Evolutionary conservation across 2,797 vertebrate species (phyloP), one percentile per base, ranked within the genome.

Genomic region (Stomatorhinus walkeri): DNA sequence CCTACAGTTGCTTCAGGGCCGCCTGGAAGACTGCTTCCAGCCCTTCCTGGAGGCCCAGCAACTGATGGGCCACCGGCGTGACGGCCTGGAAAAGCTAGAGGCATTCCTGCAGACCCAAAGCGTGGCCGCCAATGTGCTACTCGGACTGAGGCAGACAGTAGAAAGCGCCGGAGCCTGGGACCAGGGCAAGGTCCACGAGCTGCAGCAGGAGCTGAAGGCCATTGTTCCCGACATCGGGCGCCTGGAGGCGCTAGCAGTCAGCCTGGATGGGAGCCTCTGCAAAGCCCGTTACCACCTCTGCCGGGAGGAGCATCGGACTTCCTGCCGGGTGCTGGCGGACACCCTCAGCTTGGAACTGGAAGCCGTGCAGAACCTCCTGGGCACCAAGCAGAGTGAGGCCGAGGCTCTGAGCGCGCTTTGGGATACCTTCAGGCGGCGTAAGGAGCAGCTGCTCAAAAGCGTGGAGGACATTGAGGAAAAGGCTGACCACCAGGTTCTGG

Each of bases 281-380:
- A 98, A 98, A 93, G 97, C 97, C 1, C 98, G 97, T 0, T 96
- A 97, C 89, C 96, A 97, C 83, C 94, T 99, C 87, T 96, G 93
- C 36, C 10, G 93, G 93, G 90, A 93, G 22, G 94, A 94, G 85
- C 93, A 94, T 14, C 95, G 95, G 43, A 96, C 95, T 3, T 97
- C 98, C 85, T 96, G 96, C 91, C 94, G 96, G 87, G 94, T 94
- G 54, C 89, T 97, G 48, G 96, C 96, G 0, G 98, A 99, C 90
- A 94, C 94, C 0, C 94, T 99, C 22, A 95, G 93, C 3, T 64
- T 89, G 6, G 95, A 95, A 22, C 89, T 96, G 40, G 96, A 99
- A 89, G 93, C 92, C 51, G 94, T 97, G 95, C 93, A 98, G 94
- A 91, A 95, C 96, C 1, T 97, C 96, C 91, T 96, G 95, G 91